phyloP scores from a whole-genome alignment of 1,140 invertebrate genomes.

The Harpegnathos saltator region DNA sequence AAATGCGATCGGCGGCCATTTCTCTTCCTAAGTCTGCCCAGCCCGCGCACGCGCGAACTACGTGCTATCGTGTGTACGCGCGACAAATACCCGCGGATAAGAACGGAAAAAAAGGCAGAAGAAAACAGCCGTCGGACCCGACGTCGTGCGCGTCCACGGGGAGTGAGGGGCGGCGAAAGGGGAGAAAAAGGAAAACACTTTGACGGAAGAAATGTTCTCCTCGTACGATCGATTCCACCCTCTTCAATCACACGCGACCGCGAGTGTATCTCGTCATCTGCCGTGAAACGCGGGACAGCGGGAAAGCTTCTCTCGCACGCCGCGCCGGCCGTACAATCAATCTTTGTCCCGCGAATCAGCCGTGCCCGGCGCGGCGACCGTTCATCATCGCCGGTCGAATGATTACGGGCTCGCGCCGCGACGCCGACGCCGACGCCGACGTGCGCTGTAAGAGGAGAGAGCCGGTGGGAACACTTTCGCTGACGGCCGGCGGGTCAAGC shows the following conservation, averaged over 20 bases:
- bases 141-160: too few relatives aligned
- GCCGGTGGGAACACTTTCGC: not conserved
- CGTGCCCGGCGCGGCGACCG: slow-evolving; percentile 43
- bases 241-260: slow-evolving; percentile 56
- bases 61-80: not conserved
- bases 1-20: not conserved
- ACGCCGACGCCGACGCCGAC: slow-evolving; percentile 11
- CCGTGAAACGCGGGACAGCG: slow-evolving; percentile 49
- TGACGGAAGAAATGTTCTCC: slow-evolving; percentile 35
- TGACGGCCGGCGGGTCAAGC: not conserved
- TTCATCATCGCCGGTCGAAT: slow-evolving; percentile 58
- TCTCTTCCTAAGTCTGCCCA: not conserved
- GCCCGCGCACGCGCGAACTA: not conserved
- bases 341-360: slow-evolving; percentile 59
- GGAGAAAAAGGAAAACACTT: not conserved
- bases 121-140: too few relatives aligned
- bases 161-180: not conserved
- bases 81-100: too few relatives aligned
- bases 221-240: slow-evolving; percentile 51
- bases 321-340: slow-evolving; percentile 52
- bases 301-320: slow-evolving; percentile 59
- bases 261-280: slow-evolving; percentile 62
- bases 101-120: too few relatives aligned
- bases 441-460: slow-evolving; percentile 38
- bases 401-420: slow-evolving; percentile 43